Evolutionary conservation across 2,888 invertebrate species (phyloP), one percentile per base, ranked within the genome.

Genomic region (Mystacides longicornis): DNA sequence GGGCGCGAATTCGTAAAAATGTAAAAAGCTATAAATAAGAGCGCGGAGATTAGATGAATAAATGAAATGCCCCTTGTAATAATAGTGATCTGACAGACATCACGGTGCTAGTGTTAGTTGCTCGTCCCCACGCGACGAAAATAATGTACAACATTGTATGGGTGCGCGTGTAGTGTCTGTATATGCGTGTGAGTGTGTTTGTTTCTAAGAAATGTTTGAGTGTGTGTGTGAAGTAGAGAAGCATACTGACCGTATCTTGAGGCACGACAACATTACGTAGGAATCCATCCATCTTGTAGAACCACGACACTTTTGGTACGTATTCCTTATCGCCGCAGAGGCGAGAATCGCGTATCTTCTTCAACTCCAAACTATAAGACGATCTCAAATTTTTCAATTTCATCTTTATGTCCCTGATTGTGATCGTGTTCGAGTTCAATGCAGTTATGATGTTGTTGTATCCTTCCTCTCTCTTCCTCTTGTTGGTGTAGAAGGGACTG

Each of bases 281-380:
- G 69, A 77, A 77, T 74, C 75, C 74, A 75, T 77, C 77, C 69
- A 76, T 76, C 71, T 76, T 76, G 66, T 76, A 74, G 68, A 76
- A 77, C 77, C 77, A 77, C 73, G 75, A 75, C 74, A 77, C 76
- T 69, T 75, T 76, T 59, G 77, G 77, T 63, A 74, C 68, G 72
- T 77, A 77, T 73, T 75, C 75, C 73, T 75, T 75, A 75, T 76
- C 75, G 67, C 75, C 73, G 64, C 74, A 74, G 71, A 76, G 75
- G 64, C 77, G 66, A 65, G 77, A 74, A 69, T 76, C 76, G 69
- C 76, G 73, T 69, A 77, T 77, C 69, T 77, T 77, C 72, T 77
- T 77, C 68, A 76, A 66, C 67, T 77, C 77, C 60, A 76, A 75
- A 67, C 76, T 76, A 66, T 77, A 77, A 67, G 76, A 76, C 64